phyloP scores from a whole-genome alignment of 2,113 vertebrate genomes.

The Ciconia stormi region DNA sequence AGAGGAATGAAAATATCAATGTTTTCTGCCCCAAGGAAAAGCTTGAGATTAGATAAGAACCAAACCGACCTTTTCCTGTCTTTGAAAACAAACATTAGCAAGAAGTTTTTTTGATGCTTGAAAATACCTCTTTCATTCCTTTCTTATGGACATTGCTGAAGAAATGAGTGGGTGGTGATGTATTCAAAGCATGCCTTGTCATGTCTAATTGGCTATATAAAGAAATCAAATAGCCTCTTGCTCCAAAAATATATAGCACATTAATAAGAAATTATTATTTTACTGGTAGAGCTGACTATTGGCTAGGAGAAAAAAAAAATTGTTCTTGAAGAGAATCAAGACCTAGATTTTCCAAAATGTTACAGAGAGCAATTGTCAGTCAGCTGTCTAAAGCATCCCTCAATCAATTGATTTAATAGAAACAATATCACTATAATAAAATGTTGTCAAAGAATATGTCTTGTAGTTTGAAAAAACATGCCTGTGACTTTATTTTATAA shows the following conservation, averaged over 20 bases:
- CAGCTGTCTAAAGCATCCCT: constrained; percentile 7
- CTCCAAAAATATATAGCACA: neutral
- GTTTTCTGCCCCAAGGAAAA: constrained; percentile 8
- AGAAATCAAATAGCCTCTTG: constrained; percentile 3
- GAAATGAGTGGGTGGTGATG: neutral
- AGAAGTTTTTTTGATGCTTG: neutral
- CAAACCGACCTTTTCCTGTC: neutral
- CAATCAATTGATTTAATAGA: constrained; percentile 11
- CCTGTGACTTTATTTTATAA: neutral
- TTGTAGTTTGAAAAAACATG: constrained; percentile 9
- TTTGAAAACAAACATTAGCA: constrained; percentile 2
- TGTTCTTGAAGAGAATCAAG: neutral
- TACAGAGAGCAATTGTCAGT: neutral
- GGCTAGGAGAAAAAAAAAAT: neutral
- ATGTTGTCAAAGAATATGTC: neutral
- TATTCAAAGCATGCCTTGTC: constrained; percentile 20
- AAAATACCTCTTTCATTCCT: neutral
- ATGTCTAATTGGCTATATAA: constrained; percentile 11
- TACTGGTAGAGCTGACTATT: neutral
- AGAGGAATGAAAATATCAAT: neutral
- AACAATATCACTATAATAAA: constrained; percentile 32
- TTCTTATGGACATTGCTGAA: neutral
- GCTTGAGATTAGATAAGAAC: constrained; percentile 1
- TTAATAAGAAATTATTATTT: neutral
- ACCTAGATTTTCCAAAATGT: neutral